phyloP scores from a whole-genome alignment of 30 jellyfish, hydroid and myxozoan genomes.

The Mastigias papua region DNA sequence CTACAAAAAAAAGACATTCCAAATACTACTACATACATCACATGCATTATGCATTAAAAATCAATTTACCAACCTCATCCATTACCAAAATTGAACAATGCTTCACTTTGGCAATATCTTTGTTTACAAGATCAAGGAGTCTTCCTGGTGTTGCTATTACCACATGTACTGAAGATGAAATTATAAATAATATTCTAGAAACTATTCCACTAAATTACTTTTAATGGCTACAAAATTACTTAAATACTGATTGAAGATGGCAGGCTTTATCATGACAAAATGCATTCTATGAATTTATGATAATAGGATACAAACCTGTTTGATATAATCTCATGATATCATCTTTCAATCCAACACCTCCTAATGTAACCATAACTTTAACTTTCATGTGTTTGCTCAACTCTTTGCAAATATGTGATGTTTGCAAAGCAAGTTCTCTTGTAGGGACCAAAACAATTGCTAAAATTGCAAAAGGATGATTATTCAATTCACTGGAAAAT shows the following conservation, averaged over 20 bases:
- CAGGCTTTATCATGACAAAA: no score
- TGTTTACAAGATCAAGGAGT: slow-evolving; percentile 83
- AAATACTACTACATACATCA: no score
- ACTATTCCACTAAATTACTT: no score
- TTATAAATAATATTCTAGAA: background rate
- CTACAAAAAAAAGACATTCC: no score
- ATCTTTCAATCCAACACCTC: slow-evolving; percentile 94
- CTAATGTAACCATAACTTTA: slow-evolving; percentile 95
- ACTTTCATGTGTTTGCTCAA: slow-evolving; percentile 94
- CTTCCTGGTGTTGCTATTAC: slow-evolving; percentile 99
- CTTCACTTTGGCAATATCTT: slow-evolving; percentile 83
- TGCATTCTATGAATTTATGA: no score
- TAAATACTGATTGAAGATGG: no score
- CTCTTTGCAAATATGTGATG: slow-evolving; percentile 96
- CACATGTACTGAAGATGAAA: slow-evolving; percentile 78
- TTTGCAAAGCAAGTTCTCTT: slow-evolving; percentile 94
- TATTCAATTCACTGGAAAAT: background rate
- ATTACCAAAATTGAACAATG: slow-evolving; percentile 88
- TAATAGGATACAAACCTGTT: slow-evolving; percentile 63
- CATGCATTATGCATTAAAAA: no score
- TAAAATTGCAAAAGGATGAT: background rate
- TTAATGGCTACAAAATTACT: no score
- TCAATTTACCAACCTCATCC: slow-evolving; percentile 88
- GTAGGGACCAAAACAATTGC: slow-evolving; percentile 97
- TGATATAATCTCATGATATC: slow-evolving; percentile 95